A percentile compares a stretch with the other conserved stretches of the same genome.
Evolutionary conservation across 2,113 vertebrate genomes (phyloP).

Genomic region (Melanerpes aurifrons): DNA sequence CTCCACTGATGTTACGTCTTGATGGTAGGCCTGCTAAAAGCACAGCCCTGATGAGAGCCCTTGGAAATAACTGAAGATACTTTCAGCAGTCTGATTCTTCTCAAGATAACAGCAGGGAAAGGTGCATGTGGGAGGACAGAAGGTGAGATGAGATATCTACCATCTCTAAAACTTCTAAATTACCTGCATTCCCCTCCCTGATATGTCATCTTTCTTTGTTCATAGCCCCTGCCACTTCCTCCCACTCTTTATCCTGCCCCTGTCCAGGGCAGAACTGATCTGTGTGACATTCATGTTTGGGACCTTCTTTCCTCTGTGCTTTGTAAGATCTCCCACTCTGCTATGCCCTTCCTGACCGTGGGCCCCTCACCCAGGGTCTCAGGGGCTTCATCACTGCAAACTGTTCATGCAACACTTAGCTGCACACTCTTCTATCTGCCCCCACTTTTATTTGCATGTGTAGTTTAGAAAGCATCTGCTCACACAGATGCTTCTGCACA

Average conservation of each 20-base stretch:
- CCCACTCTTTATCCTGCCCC: background rate
- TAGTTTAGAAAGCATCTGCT: background rate
- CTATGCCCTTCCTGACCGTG: background rate
- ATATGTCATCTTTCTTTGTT: background rate
- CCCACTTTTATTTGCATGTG: background rate
- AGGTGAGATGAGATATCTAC: background rate
- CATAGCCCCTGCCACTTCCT: background rate
- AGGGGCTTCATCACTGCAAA: background rate
- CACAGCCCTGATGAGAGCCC: background rate
- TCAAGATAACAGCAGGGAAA: background rate
- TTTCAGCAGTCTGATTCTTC: background rate
- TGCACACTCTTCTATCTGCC: background rate
- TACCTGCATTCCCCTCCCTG: background rate
- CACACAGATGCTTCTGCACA: background rate
- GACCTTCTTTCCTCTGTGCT: background rate
- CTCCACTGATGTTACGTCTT: background rate
- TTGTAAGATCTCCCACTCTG: background rate
- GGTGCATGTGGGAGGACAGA: background rate
- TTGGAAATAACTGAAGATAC: background rate
- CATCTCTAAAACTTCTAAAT: background rate
- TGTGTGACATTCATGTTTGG: accelerated
- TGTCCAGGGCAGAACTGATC: background rate
- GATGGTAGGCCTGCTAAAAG: background rate
- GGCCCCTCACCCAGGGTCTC: background rate
- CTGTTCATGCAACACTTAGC: background rate